Evolutionary conservation across 2,797 vertebrate species (phyloP).

Genomic region (Avahi laniger): DNA sequence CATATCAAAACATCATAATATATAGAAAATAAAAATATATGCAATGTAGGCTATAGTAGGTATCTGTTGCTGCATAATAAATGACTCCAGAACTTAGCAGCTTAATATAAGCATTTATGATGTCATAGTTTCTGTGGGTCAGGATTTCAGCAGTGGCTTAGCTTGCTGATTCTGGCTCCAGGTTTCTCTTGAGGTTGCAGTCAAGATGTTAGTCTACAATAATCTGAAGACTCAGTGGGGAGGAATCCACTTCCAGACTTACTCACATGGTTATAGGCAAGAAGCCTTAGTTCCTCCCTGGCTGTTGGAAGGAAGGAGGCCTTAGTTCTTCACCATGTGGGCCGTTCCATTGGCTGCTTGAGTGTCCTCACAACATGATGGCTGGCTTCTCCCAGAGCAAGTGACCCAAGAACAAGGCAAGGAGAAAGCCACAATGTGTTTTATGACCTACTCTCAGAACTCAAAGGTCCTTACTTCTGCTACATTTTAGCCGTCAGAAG

Average conservation of each 20-base stretch:
- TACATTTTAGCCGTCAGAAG: background rate
- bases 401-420: background rate
- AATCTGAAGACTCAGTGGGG: background rate
- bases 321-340: background rate
- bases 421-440: background rate
- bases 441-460: background rate
- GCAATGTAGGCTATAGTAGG: background rate
- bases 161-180: background rate
- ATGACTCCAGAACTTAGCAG: background rate
- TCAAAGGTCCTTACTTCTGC: background rate
- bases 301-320: background rate
- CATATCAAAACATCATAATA: background rate
- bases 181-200: background rate
- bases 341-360: background rate
- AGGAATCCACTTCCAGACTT: background rate
- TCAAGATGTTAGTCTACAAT: background rate
- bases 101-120: background rate
- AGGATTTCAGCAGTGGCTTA: too few species aligned
- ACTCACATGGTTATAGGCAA: background rate
- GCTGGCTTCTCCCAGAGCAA: background rate
- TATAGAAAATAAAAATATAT: background rate
- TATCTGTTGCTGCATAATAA: background rate
- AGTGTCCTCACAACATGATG: background rate
- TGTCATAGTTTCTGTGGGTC: background rate
- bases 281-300: background rate